Percentiles rank a stretch among this genome's conserved stretches.
phyloP scores from a whole-genome alignment of 2,888 invertebrate genomes.

The Eurytoma californica region DNA sequence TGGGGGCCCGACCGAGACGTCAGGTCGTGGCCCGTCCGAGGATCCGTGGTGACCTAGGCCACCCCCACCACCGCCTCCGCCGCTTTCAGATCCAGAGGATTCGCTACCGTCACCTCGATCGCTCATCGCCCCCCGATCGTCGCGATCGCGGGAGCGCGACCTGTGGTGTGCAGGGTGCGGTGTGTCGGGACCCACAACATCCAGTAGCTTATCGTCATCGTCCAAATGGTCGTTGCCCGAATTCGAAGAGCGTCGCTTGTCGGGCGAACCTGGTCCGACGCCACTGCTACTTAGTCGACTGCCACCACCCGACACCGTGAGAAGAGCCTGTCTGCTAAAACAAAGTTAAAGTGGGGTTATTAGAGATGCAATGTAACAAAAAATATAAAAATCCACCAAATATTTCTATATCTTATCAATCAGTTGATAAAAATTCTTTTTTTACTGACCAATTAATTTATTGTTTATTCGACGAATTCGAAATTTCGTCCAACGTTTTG shows the following conservation, averaged over 20 bases:
- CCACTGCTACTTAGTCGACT: conserved; percentile 70
- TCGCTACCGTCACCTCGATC: conserved; percentile 73
- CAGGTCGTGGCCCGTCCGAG: conserved; percentile 85
- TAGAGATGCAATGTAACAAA: neutral
- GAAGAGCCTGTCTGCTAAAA: conserved; percentile 75
- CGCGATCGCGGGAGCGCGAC: conserved; percentile 66
- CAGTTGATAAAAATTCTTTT: too few species aligned
- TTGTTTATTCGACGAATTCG: too few species aligned
- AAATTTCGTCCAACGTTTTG: too few species aligned
- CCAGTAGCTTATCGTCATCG: conserved; percentile 89
- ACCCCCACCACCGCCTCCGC: conserved; percentile 75
- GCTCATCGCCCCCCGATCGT: conserved; percentile 60
- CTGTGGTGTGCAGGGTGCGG: conserved; percentile 80
- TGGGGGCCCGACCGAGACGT: conserved; percentile 95
- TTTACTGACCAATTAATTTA: too few species aligned
- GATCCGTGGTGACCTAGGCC: conserved; percentile 74
- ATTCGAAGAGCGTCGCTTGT: conserved; percentile 70
- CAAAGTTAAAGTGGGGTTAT: conserved; percentile 61
- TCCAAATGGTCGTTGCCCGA: conserved; percentile 76
- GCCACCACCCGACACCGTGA: conserved; percentile 73
- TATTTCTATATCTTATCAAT: too few species aligned
- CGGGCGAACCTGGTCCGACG: conserved; percentile 72
- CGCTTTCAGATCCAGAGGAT: conserved; percentile 72
- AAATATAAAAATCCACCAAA: too few species aligned
- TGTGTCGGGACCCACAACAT: conserved; percentile 92